Conservation (phyloP, 1,140 invertebrate genomes). For the Lordiphosa stackelbergi region DNA sequence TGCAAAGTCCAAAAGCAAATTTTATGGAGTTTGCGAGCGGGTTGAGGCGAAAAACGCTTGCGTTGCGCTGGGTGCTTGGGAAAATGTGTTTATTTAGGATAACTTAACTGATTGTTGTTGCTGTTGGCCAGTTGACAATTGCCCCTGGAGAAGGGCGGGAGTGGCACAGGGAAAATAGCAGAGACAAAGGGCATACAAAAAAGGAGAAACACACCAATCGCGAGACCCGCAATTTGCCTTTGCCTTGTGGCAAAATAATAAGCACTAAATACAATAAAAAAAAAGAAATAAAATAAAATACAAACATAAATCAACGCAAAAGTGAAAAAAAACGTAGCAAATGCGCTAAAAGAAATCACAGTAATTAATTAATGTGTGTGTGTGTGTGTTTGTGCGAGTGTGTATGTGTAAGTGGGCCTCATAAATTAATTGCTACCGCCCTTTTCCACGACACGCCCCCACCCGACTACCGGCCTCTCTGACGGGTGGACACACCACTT, state of each 20-base stretch:
- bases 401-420: conserved; percentile 38
- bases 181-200: conserved; percentile 29
- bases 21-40: conserved; percentile 6
- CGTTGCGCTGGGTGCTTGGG: conserved; percentile 45
- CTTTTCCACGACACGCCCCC: conserved; percentile 44
- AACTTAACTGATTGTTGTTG: conserved; percentile 47
- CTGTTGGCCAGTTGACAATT: conserved; percentile 57
- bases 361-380: conserved; percentile 68
- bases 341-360: conserved; percentile 64
- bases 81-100: conserved; percentile 75
- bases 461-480: not conserved
- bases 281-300: conserved; percentile 23
- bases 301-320: conserved; percentile 37
- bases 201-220: not conserved
- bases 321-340: conserved; percentile 19
- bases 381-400: conserved; percentile 18
- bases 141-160: conserved; percentile 33
- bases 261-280: conserved; percentile 41
- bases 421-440: conserved; percentile 68
- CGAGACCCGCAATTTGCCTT: conserved; percentile 27
- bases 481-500: conserved; percentile 42
- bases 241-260: conserved; percentile 28
- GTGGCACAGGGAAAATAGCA: conserved; percentile 7
- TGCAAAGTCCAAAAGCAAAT: conserved; percentile 56
- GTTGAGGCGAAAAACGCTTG: conserved; percentile 37